A percentile compares a stretch with the other conserved stretches of the same genome.
Conservation (phyloP, 1,140 invertebrate species). For the Spodoptera frugiperda region DNA sequence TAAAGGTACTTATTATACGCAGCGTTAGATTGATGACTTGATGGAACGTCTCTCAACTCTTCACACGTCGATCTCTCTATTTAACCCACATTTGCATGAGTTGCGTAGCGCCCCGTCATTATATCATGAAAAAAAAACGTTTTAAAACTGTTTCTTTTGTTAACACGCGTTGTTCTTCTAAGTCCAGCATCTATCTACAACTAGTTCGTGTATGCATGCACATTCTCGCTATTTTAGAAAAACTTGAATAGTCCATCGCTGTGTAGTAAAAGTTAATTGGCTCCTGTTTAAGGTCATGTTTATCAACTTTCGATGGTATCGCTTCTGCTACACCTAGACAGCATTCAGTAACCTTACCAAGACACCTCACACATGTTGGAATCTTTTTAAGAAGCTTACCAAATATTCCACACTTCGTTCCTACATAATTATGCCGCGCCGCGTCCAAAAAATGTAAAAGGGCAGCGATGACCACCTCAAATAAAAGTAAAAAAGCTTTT, state of each 20-base stretch:
- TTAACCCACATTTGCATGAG: conserved; percentile 24
- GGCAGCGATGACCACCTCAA: conserved; percentile 31
- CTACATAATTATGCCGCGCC: conserved; percentile 23
- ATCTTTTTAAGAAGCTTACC: conserved; percentile 18
- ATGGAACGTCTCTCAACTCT: background rate
- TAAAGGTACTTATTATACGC: background rate
- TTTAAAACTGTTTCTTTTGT: background rate
- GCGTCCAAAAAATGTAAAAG: conserved; percentile 5
- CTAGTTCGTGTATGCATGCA: background rate
- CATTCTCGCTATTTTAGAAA: background rate
- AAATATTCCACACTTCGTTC: conserved; percentile 19
- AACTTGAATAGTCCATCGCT: background rate
- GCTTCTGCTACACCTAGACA: background rate
- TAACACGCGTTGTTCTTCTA: too few relatives aligned
- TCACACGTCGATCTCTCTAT: conserved; percentile 5
- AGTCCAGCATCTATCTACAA: too few relatives aligned
- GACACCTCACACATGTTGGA: conserved; percentile 3
- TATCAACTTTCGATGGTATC: conserved; percentile 12
- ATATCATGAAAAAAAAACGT: background rate
- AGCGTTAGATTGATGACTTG: background rate
- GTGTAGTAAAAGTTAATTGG: conserved; percentile 22
- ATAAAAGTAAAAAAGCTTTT: conserved; percentile 47
- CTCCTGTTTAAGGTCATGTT: conserved; percentile 10
- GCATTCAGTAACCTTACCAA: background rate
- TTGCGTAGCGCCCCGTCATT: background rate